phyloP scores from a whole-genome alignment of 2,888 invertebrate species.

The Oasisia sp. region DNA sequence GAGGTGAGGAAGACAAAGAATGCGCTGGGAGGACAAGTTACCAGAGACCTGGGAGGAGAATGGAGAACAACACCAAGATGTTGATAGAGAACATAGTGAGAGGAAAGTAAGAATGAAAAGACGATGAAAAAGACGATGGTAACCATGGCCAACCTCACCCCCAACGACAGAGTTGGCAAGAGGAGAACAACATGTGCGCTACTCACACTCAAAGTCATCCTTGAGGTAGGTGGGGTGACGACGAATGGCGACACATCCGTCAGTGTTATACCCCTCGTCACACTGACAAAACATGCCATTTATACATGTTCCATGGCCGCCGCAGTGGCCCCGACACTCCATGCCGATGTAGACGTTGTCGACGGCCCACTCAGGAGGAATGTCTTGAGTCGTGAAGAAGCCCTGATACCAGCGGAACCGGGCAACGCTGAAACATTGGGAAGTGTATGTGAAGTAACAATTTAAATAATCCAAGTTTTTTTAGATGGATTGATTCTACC shows the following conservation, averaged over 20 bases:
- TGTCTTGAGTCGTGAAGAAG: constrained; percentile 44
- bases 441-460: not conserved
- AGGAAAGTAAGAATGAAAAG: no score
- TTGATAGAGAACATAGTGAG: no score
- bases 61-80: no score
- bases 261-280: constrained; percentile 58
- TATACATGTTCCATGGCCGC: constrained; percentile 64
- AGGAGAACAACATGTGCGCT: not conserved
- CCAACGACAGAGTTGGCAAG: no score
- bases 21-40: no score
- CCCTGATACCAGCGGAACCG: constrained; percentile 67
- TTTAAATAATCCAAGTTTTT: no score
- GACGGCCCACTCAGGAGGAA: constrained; percentile 60
- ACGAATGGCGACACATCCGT: constrained; percentile 47
- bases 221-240: constrained; percentile 56
- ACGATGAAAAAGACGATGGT: no score
- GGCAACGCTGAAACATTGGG: constrained; percentile 47
- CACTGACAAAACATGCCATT: constrained; percentile 59
- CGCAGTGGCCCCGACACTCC: constrained; percentile 64
- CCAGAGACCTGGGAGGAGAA: no score
- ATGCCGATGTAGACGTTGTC: constrained; percentile 67
- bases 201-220: constrained; percentile 58
- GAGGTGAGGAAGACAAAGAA: no score
- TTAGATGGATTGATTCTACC: no score
- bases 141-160: no score